Evolutionary conservation across 2,888 invertebrate species (phyloP).

Genomic region (Caenorhabditis sulstoni): DNA sequence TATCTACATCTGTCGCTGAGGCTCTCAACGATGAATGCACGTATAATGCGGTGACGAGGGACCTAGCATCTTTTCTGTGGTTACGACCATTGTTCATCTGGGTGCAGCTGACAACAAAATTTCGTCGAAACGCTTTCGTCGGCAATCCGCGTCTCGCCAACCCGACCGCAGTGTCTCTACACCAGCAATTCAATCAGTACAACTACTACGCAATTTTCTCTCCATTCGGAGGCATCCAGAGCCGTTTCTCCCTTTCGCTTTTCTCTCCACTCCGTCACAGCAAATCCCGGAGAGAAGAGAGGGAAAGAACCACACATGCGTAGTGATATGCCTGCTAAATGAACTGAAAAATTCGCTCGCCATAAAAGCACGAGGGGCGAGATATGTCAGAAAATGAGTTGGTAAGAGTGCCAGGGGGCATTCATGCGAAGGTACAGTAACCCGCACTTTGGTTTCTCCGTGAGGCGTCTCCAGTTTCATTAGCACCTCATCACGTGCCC

Average conservation of each 20-base stretch:
- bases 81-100: slow-evolving; percentile 22
- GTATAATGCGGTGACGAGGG: neutral
- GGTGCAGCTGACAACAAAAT: slow-evolving; percentile 21
- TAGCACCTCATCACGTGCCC: slow-evolving; percentile 6
- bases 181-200: slow-evolving; percentile 58
- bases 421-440: slow-evolving; percentile 19
- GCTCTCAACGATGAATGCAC: too few relatives aligned
- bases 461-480: slow-evolving; percentile 12
- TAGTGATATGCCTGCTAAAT: slow-evolving; percentile 37
- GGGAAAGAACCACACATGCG: slow-evolving; percentile 23
- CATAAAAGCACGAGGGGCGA: too few relatives aligned
- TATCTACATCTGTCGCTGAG: neutral
- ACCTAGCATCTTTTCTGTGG: neutral
- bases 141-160: slow-evolving; percentile 36
- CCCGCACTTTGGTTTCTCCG: neutral
- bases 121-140: slow-evolving; percentile 27
- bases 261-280: neutral
- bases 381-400: neutral
- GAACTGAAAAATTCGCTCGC: slow-evolving; percentile 33
- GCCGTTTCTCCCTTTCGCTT: too few relatives aligned
- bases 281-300: slow-evolving; percentile 13
- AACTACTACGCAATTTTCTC: slow-evolving; percentile 57
- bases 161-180: slow-evolving; percentile 43
- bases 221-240: slow-evolving; percentile 18
- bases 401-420: neutral